Evolutionary conservation across 2,113 vertebrate species (phyloP).

Genomic region (Planiliza haematocheilus): DNA sequence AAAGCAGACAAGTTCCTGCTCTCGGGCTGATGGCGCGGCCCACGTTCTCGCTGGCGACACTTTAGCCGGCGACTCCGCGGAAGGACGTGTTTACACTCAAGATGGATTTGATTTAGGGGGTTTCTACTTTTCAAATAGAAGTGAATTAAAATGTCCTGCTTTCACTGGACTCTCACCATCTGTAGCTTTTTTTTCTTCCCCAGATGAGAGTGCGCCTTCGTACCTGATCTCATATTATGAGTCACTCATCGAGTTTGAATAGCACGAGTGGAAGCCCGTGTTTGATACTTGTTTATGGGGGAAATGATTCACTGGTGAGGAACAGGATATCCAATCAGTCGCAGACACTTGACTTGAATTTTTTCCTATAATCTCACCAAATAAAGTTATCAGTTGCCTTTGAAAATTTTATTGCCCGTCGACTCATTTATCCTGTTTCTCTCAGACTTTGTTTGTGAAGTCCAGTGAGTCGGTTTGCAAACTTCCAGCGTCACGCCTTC

Average conservation of each 20-base stretch:
- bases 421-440: constrained; percentile 52
- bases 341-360: constrained; percentile 41
- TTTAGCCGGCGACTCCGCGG: constrained; percentile 34
- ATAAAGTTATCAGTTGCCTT: constrained; percentile 59
- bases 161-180: not conserved
- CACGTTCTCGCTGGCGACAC: constrained; percentile 16
- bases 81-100: constrained; percentile 18
- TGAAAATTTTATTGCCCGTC: constrained; percentile 54
- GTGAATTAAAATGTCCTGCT: constrained; percentile 16
- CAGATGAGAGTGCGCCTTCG: not conserved
- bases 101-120: constrained; percentile 24
- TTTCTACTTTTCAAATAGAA: constrained; percentile 30
- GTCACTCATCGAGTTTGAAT: constrained; percentile 38
- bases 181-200: not conserved
- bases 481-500: constrained; percentile 29
- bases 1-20: constrained; percentile 45
- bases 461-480: constrained; percentile 23
- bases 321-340: constrained; percentile 57
- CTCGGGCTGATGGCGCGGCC: no score
- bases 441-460: constrained; percentile 30
- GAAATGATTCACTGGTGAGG: constrained; percentile 69
- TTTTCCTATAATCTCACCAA: constrained; percentile 41
- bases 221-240: constrained; percentile 27
- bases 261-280: constrained; percentile 23
- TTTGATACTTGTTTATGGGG: constrained; percentile 65